These are phyloP conservation scores for Cherax destructor DNA, from an alignment of 1,140 invertebrate species.

Conservation along the genomic window DNA sequence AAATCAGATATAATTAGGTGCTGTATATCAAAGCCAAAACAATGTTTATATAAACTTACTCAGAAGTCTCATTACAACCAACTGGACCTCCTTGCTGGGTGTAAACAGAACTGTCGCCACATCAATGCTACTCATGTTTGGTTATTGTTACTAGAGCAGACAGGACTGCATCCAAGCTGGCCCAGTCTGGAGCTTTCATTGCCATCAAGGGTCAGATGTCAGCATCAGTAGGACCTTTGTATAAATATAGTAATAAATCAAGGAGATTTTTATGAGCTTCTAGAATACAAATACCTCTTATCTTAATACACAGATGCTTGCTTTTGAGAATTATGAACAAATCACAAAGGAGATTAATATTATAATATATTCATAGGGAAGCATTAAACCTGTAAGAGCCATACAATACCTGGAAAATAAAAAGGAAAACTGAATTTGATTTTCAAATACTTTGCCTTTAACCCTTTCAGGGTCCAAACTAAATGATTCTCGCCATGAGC, in stretches of 20 bases:
- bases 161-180: constrained; percentile 85
- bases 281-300: neutral
- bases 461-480: too few relatives aligned
- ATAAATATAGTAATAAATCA: neutral
- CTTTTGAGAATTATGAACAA: too few relatives aligned
- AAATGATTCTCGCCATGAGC: too few relatives aligned
- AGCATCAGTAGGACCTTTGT: constrained; percentile 90
- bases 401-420: too few relatives aligned
- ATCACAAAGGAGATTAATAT: too few relatives aligned
- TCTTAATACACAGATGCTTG: too few relatives aligned
- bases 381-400: too few relatives aligned
- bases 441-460: too few relatives aligned
- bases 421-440: too few relatives aligned
- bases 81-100: constrained; percentile 86
- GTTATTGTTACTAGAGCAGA: constrained; percentile 84
- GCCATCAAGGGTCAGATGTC: constrained; percentile 90
- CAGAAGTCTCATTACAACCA: constrained; percentile 89
- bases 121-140: constrained; percentile 82
- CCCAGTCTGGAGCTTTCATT: constrained; percentile 87
- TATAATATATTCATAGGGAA: too few relatives aligned
- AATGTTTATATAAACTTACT: constrained; percentile 77
- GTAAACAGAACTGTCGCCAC: constrained; percentile 77
- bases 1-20: too few relatives aligned
- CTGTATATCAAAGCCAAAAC: too few relatives aligned
- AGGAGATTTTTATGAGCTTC: neutral